Conservation (phyloP, 2,888 invertebrate species). For the Trisateles emortualis region DNA sequence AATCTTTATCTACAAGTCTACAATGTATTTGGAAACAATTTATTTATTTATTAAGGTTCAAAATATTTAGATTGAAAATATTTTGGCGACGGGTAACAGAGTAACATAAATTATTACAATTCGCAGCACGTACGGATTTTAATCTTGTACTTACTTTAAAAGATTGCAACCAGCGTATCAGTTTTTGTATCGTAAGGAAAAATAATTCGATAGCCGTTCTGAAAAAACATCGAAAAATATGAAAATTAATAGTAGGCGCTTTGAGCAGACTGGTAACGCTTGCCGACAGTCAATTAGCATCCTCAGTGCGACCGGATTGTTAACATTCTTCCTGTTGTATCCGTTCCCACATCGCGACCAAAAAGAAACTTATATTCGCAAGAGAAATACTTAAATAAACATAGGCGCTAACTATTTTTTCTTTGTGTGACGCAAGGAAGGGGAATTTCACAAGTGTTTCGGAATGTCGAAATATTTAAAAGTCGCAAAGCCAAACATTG, state of each 20-base stretch:
- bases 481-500: constrained; percentile 57
- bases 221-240: constrained; percentile 32
- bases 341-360: constrained; percentile 62
- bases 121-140: too few species aligned
- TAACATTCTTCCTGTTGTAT: constrained; percentile 71
- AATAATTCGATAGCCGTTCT: constrained; percentile 15
- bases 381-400: constrained; percentile 55
- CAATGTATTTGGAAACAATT: neutral
- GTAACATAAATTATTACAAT: too few species aligned
- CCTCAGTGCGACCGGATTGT: constrained; percentile 69
- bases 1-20: too few species aligned
- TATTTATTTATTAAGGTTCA: too few species aligned
- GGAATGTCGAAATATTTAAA: constrained; percentile 50
- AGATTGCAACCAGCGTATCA: neutral
- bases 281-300: constrained; percentile 74
- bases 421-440: constrained; percentile 46
- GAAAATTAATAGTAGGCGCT: constrained; percentile 59
- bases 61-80: too few species aligned
- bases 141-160: too few species aligned
- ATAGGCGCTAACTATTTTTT: constrained; percentile 49
- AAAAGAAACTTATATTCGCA: constrained; percentile 56
- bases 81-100: too few species aligned
- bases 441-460: constrained; percentile 54
- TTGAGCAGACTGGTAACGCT: constrained; percentile 59
- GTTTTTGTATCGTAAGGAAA: neutral